phyloP scores from a whole-genome alignment of 1,140 invertebrate genomes.

The Temnothorax nylanderi region DNA sequence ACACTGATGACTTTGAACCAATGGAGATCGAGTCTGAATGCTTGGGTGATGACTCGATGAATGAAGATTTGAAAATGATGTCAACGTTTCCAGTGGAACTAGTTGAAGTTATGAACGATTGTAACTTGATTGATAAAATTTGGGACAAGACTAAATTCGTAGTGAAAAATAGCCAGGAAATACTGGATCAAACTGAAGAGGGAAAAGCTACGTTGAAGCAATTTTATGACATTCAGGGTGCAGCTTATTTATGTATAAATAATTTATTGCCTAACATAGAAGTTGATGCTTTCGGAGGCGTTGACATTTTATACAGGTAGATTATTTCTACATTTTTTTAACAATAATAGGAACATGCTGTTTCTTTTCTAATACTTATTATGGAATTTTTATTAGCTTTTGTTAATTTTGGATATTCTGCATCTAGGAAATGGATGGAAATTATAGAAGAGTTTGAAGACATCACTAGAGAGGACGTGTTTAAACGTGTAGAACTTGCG shows the following conservation, averaged over 20 bases:
- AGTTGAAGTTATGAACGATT: constrained; percentile 85
- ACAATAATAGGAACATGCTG: neutral
- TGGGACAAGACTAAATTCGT: constrained; percentile 84
- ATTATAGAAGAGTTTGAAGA: constrained; percentile 87
- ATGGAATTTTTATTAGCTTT: neutral
- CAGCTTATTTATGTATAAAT: constrained; percentile 89
- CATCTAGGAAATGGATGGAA: constrained; percentile 86
- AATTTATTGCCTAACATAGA: constrained; percentile 88
- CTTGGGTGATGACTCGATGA: constrained; percentile 81
- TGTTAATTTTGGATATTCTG: constrained; percentile 15
- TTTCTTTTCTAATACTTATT: neutral
- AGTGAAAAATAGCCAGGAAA: constrained; percentile 85
- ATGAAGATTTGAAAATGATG: constrained; percentile 76
- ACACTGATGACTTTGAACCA: constrained; percentile 81
- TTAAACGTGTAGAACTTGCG: constrained; percentile 82
- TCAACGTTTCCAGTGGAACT: constrained; percentile 80
- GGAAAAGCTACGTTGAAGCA: constrained; percentile 84
- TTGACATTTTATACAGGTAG: constrained; percentile 84
- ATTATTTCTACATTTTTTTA: neutral
- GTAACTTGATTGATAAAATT: constrained; percentile 87
- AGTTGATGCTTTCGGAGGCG: constrained; percentile 87
- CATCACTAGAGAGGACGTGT: constrained; percentile 76
- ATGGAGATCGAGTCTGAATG: constrained; percentile 83
- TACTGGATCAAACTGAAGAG: constrained; percentile 84
- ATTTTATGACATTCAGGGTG: constrained; percentile 85